Percentiles rank a stretch among this genome's conserved stretches.
Conservation (phyloP, 2,113 vertebrate genomes). For the Nothoprocta perdicaria region DNA sequence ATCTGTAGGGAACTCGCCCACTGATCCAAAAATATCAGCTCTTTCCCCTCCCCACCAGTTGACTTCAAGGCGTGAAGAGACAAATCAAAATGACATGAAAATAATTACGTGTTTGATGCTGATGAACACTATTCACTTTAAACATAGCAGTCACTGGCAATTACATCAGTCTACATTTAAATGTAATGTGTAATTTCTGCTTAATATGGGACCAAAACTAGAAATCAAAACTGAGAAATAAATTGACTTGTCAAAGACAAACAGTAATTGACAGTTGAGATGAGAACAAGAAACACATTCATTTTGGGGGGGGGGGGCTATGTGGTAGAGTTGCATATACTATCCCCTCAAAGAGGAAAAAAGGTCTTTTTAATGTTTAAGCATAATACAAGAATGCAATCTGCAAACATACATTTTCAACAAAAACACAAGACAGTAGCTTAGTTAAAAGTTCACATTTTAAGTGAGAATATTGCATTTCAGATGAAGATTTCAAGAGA, state of each 20-base stretch:
- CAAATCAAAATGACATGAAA: background rate
- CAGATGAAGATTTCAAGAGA: background rate
- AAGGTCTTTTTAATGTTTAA: background rate
- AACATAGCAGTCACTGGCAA: background rate
- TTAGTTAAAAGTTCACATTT: background rate
- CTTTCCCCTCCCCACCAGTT: fast-evolving
- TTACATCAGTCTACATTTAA: background rate
- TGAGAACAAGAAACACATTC: background rate
- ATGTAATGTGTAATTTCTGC: background rate
- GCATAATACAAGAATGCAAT: background rate
- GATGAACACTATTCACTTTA: background rate
- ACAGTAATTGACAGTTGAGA: background rate
- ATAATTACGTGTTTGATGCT: background rate
- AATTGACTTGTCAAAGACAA: background rate
- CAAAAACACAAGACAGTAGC: background rate
- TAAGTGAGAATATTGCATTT: background rate
- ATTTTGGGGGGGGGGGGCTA: background rate
- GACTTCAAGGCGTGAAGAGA: background rate
- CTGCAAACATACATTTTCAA: background rate
- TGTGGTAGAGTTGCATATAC: background rate
- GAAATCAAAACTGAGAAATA: background rate
- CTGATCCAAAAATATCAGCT: background rate
- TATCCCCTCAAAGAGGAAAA: background rate
- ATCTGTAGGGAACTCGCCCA: background rate
- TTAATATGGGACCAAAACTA: background rate